Conservation (phyloP, 2,113 vertebrate species). For the Embiotoca jacksoni region DNA sequence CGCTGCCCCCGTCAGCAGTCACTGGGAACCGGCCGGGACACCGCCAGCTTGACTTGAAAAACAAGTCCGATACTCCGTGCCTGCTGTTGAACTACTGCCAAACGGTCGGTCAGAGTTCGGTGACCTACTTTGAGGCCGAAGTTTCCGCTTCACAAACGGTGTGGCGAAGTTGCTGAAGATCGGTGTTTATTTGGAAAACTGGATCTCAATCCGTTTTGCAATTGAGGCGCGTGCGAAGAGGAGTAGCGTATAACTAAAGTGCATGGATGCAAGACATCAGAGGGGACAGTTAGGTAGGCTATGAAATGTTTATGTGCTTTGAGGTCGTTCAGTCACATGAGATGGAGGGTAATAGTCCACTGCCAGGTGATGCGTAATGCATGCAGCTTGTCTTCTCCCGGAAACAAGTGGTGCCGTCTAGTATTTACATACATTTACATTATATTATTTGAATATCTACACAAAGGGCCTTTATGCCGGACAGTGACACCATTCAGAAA, state of each 20-base stretch:
- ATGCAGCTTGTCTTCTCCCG: neutral
- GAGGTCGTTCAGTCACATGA: conserved; percentile 34
- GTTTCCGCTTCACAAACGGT: neutral
- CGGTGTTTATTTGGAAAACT: neutral
- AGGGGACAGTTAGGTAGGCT: conserved; percentile 31
- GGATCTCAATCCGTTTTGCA: neutral
- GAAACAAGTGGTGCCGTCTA: neutral
- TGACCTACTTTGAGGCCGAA: conserved; percentile 47
- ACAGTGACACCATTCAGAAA: conserved; percentile 44
- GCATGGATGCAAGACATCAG: conserved; percentile 22
- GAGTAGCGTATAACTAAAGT: neutral
- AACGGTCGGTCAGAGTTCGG: conserved; percentile 5
- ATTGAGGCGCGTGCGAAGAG: neutral
- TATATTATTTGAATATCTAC: conserved; percentile 26
- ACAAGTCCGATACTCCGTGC: neutral
- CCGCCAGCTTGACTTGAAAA: conserved; percentile 13
- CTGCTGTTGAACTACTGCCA: neutral
- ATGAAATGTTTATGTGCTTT: neutral
- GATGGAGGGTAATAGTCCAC: conserved; percentile 5
- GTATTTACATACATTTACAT: conserved; percentile 66
- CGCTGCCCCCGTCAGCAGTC: conserved; percentile 52
- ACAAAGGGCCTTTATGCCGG: conserved; percentile 29
- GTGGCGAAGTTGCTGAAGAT: neutral
- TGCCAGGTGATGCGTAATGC: conserved; percentile 56
- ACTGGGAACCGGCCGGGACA: conserved; percentile 29